A percentile compares a stretch with the other conserved stretches of the same genome.
phyloP scores from a whole-genome alignment of 2,888 invertebrate species.

The Drosophila acutilabella region DNA sequence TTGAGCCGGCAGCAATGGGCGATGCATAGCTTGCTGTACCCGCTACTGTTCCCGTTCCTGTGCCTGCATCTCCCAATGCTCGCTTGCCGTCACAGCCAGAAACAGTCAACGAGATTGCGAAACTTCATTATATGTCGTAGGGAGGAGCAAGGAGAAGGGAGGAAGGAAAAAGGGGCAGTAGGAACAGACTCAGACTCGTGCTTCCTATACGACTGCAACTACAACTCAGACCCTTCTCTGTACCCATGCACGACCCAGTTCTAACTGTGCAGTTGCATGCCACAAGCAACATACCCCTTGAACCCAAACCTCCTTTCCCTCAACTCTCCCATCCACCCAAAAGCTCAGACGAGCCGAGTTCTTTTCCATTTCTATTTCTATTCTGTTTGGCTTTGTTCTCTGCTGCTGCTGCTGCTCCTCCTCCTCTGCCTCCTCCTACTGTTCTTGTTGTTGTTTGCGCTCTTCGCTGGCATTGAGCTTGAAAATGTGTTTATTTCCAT shows the following conservation, averaged over 20 bases:
- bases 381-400: constrained; percentile 73
- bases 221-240: constrained; percentile 25
- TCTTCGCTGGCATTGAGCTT: constrained; percentile 74
- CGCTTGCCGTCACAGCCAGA: constrained; percentile 52
- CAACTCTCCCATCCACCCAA: not conserved
- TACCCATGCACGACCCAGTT: constrained; percentile 2
- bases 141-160: not conserved
- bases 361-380: constrained; percentile 70
- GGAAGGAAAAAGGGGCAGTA: no score
- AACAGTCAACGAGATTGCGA: constrained; percentile 73
- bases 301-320: no score
- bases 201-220: no score
- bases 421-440: constrained; percentile 6
- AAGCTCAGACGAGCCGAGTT: constrained; percentile 40
- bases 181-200: no score
- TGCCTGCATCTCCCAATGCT: not conserved
- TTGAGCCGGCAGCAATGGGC: constrained; percentile 70
- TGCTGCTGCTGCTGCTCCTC: constrained; percentile 21
- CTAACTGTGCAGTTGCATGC: constrained; percentile 6
- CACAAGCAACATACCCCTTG: not conserved
- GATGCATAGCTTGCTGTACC: constrained; percentile 11
- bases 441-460: constrained; percentile 33
- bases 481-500: constrained; percentile 80
- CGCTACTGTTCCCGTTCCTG: not conserved
- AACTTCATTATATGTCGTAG: constrained; percentile 76